phyloP scores from a whole-genome alignment of 2,888 invertebrate genomes.

The Eupithecia dodoneata region DNA sequence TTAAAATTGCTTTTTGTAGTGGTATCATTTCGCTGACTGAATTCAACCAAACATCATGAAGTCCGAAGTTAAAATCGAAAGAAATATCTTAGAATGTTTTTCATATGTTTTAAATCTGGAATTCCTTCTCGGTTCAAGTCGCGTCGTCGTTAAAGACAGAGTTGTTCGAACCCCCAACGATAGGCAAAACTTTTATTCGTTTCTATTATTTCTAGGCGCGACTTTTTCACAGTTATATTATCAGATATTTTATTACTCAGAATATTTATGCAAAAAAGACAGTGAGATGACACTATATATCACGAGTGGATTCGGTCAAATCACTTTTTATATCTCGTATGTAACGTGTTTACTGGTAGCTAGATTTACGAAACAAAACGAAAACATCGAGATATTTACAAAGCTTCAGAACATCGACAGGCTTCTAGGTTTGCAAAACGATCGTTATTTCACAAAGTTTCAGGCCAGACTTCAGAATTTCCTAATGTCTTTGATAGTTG shows the following conservation, averaged over 20 bases:
- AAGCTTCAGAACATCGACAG: constrained; percentile 51
- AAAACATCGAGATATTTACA: constrained; percentile 44
- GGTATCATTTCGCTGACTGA: not conserved
- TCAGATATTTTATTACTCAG: constrained; percentile 40
- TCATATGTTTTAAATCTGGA: constrained; percentile 45
- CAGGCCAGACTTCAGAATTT: constrained; percentile 38
- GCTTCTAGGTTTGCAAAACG: constrained; percentile 40
- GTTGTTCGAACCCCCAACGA: constrained; percentile 34
- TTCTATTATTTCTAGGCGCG: constrained; percentile 43
- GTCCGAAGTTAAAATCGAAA: not conserved
- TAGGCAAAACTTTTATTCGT: constrained; percentile 49
- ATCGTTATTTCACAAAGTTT: constrained; percentile 37
- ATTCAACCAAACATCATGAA: not conserved
- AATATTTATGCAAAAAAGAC: constrained; percentile 33
- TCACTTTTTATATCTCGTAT: constrained; percentile 44
- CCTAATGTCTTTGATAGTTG: not conserved
- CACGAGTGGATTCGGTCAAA: not conserved
- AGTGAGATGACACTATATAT: constrained; percentile 29
- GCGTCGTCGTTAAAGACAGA: constrained; percentile 46
- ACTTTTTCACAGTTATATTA: constrained; percentile 43
- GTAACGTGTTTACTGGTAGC: constrained; percentile 42
- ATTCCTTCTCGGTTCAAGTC: constrained; percentile 46
- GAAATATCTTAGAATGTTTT: constrained; percentile 40
- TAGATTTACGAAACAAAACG: constrained; percentile 43
- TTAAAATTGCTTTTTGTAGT: not conserved